Percentiles rank a stretch among this genome's conserved stretches.
phyloP scores from a whole-genome alignment of 1,140 invertebrate genomes.

The Ptiloglossa arizonensis region DNA sequence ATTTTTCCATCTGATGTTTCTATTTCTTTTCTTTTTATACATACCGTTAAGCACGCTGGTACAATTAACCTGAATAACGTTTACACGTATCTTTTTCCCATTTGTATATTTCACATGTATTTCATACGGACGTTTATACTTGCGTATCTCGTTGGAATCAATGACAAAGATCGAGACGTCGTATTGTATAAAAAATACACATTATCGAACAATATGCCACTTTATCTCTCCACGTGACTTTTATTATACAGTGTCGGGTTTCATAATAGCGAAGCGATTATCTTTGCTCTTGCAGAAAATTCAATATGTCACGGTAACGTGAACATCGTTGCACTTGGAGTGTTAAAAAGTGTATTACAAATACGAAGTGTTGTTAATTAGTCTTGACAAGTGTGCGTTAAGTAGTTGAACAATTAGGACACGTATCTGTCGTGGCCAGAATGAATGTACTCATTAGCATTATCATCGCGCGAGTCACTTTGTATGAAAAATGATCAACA shows the following conservation, averaged over 20 bases:
- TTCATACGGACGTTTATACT: too few species aligned
- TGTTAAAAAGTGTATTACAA: conserved; percentile 22
- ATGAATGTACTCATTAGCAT: not conserved
- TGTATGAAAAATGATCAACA: not conserved
- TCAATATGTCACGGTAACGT: conserved; percentile 14
- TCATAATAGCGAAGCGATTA: not conserved
- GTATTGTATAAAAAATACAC: too few species aligned
- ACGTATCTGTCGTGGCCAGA: conserved; percentile 8
- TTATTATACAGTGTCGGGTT: not conserved
- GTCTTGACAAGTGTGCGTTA: not conserved
- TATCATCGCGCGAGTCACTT: not conserved
- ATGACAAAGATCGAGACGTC: too few species aligned
- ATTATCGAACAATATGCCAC: not conserved
- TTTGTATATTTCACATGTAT: too few species aligned
- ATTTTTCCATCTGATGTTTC: too few species aligned
- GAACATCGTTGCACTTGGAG: not conserved
- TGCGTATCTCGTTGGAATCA: too few species aligned
- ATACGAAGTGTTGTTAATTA: conserved; percentile 5
- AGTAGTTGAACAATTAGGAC: conserved; percentile 22
- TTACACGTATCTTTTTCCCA: too few species aligned
- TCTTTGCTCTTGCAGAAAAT: conserved; percentile 12
- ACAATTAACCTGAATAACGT: too few species aligned
- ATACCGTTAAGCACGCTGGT: too few species aligned
- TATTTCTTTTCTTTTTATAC: too few species aligned
- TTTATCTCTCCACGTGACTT: not conserved